phyloP scores from a whole-genome alignment of 1,140 invertebrate genomes.

The Samia ricini region DNA sequence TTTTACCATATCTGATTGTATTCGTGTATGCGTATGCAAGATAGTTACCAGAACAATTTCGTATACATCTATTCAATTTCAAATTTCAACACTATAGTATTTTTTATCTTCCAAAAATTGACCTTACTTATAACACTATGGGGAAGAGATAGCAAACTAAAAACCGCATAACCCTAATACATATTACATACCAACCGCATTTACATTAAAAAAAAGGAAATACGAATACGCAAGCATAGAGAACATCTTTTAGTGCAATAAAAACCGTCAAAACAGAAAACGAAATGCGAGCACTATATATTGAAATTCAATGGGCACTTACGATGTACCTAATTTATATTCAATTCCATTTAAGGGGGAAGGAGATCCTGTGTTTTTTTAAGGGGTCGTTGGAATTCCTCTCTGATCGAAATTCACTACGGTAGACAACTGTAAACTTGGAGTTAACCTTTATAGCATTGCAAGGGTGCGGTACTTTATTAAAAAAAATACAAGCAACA shows the following conservation, averaged over 20 bases:
- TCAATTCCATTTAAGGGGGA: slow-evolving; percentile 13
- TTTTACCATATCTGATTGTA: too few relatives aligned
- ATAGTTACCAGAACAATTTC: too few relatives aligned
- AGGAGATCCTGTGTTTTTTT: not conserved
- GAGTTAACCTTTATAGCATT: not conserved
- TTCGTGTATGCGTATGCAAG: too few relatives aligned
- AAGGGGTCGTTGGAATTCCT: not conserved
- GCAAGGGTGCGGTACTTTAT: not conserved
- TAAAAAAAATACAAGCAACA: not conserved
- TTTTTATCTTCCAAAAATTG: too few relatives aligned
- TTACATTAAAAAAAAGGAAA: not conserved
- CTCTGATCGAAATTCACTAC: not conserved
- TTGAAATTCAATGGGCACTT: slow-evolving; percentile 21
- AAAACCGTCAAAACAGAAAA: slow-evolving; percentile 5
- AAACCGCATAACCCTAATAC: too few relatives aligned
- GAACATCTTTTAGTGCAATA: slow-evolving; percentile 7
- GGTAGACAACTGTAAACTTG: not conserved
- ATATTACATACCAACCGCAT: too few relatives aligned
- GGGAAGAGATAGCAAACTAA: too few relatives aligned
- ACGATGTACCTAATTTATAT: slow-evolving; percentile 16
- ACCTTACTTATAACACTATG: too few relatives aligned
- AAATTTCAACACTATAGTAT: too few relatives aligned
- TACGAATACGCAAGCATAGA: not conserved
- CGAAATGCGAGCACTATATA: not conserved
- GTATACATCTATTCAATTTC: too few relatives aligned